Evolutionary conservation across 2,888 invertebrate genomes (phyloP), one percentile per base, ranked within the genome.

Genomic region (Xiphydria camelus): DNA sequence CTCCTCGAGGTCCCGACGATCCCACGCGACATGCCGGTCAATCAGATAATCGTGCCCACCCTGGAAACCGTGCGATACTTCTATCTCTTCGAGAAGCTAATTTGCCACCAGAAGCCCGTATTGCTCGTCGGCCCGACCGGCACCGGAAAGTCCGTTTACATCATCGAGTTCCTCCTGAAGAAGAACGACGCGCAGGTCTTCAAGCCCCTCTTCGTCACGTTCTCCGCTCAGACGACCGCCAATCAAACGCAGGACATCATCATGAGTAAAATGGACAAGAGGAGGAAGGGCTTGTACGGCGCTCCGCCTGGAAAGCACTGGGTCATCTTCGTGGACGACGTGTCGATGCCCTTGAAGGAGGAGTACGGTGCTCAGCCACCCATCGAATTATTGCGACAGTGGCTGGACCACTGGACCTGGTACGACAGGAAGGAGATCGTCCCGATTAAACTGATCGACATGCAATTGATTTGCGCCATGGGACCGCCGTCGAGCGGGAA

Each of bases 221-320:
- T 96, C 75, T 95, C 95, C 0, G 94, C 95, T 0, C 94, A 94
- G 78, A 95, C 95, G 0, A 88, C 90, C 10, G 94, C 94, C 21
- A 94, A 93, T 78, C 92, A 93, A 73, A 92, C 93, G 0, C 95
- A 96, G 77, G 92, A 93, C 68, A 93, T 94, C 42, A 91, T 96
- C 36, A 94, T 95, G 92, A 88, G 89, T 6, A 95, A 94, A 76
- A 76, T 96, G 63, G 94, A 94, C 68, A 94, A 93, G 72, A 80
- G 95, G 41, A 82, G 90, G 41, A 95, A 94, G 80, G 94, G 88
- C 79, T 55, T 70, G 3, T 75, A 61, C 36, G 74, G 74, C 0
- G 68, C 72, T 3, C 63, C 63, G 0, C 64, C 63, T 1, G 69
- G 70, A 10, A 62, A 59, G 32, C 83, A 86, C 63, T 85, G 88